Percentiles rank a stretch among this genome's conserved stretches.
These are phyloP conservation scores for Rhyacichthys aspro DNA, from an alignment of 2,797 vertebrate species.

Conservation along the genomic window DNA sequence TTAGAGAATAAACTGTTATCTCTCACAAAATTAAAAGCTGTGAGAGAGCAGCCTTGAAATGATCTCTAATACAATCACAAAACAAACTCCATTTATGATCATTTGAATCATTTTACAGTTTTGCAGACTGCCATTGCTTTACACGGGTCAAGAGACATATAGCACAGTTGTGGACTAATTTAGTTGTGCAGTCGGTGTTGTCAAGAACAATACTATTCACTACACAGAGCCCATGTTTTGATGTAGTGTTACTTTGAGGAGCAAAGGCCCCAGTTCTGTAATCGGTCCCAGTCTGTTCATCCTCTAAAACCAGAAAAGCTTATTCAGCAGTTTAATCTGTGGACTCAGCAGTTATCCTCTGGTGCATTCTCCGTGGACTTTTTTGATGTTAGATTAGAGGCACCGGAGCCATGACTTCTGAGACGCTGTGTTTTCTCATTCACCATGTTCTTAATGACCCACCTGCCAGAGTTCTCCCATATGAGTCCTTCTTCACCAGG, in stretches of 20 bases:
- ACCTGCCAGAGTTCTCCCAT: slow-evolving; percentile 3
- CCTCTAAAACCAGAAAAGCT: slow-evolving; percentile 29
- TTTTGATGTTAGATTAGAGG: slow-evolving; percentile 44
- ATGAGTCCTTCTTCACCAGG: background rate
- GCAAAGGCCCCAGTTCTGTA: slow-evolving; percentile 32
- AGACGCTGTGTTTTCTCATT: slow-evolving; percentile 16
- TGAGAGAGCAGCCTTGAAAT: too few species aligned
- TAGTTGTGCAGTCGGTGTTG: slow-evolving; percentile 2
- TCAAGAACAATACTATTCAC: slow-evolving; percentile 19
- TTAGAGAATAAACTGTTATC: too few species aligned
- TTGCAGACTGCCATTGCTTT: background rate
- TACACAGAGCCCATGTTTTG: slow-evolving; percentile 35
- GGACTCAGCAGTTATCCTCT: slow-evolving; percentile 41
- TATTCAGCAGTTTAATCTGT: slow-evolving; percentile 43
- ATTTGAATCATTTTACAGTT: background rate
- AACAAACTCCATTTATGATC: too few species aligned
- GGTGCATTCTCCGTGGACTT: slow-evolving; percentile 36
- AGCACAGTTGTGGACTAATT: background rate
- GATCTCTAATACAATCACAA: too few species aligned
- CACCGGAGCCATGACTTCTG: slow-evolving; percentile 21
- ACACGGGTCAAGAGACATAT: background rate
- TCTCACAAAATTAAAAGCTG: too few species aligned
- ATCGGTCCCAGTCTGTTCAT: slow-evolving; percentile 39
- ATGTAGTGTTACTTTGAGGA: slow-evolving; percentile 36
- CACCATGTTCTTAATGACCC: slow-evolving; percentile 3